phyloP scores from a whole-genome alignment of 2,888 invertebrate species.

The Tryphoninae sp. region DNA sequence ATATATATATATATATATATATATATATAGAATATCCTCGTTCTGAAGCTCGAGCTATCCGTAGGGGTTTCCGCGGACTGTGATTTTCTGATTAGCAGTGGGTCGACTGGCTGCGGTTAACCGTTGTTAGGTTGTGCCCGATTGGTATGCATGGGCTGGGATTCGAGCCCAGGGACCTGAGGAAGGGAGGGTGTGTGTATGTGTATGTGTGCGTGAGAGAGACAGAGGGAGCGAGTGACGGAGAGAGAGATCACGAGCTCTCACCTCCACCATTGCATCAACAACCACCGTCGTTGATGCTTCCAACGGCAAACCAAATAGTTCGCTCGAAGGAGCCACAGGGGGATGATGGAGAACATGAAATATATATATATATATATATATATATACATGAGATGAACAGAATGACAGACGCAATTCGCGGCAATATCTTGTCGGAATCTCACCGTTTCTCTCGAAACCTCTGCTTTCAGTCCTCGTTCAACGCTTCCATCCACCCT shows the following conservation, averaged over 20 bases:
- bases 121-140: constrained; percentile 80
- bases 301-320: constrained; percentile 36
- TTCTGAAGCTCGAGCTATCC: constrained; percentile 66
- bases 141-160: constrained; percentile 81
- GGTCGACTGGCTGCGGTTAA: constrained; percentile 81
- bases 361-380: constrained; percentile 9
- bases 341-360: constrained; percentile 31
- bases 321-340: constrained; percentile 40
- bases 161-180: constrained; percentile 72
- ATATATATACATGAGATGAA: constrained; percentile 30
- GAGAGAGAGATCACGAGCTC: constrained; percentile 58
- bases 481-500: neutral
- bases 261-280: constrained; percentile 54
- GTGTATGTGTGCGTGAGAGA: constrained; percentile 12
- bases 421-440: constrained; percentile 17
- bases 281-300: constrained; percentile 61
- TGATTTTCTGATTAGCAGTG: constrained; percentile 81
- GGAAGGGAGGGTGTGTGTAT: constrained; percentile 27
- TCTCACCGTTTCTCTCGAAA: constrained; percentile 8
- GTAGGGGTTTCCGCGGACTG: constrained; percentile 77
- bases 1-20: neutral
- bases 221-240: constrained; percentile 47
- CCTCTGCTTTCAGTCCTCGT: constrained; percentile 5
- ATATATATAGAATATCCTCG: neutral
- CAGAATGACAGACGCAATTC: constrained; percentile 52